Conservation (phyloP, 2,888 invertebrate species). For the Ceraclea dissimilis region DNA sequence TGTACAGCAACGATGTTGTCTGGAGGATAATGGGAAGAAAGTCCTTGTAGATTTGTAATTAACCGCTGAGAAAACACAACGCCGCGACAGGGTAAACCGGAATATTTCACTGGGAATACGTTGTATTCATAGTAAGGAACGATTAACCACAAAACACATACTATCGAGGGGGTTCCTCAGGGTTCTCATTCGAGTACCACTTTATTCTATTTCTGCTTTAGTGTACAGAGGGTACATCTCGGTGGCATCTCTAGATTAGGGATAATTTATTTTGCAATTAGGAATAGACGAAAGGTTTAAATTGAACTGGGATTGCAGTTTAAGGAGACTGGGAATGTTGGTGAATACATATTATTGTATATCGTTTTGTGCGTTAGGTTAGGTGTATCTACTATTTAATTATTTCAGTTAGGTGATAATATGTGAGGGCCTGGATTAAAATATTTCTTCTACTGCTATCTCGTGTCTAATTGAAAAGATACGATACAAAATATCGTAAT, state of each 20-base stretch:
- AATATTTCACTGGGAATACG: slow-evolving; percentile 20
- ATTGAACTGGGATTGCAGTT: background rate
- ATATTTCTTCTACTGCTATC: too few relatives aligned
- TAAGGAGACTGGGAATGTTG: background rate
- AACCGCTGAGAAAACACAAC: slow-evolving; percentile 14
- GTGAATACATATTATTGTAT: too few relatives aligned
- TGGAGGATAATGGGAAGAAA: slow-evolving; percentile 4
- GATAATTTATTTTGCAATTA: slow-evolving; percentile 6
- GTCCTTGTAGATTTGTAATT: slow-evolving; percentile 22
- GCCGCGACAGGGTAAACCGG: slow-evolving; percentile 10
- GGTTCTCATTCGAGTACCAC: background rate
- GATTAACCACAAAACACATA: slow-evolving; percentile 10
- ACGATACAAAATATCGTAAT: too few relatives aligned
- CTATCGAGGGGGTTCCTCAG: background rate
- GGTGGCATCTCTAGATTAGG: slow-evolving; percentile 1
- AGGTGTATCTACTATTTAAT: too few relatives aligned
- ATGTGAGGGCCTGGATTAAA: too few relatives aligned
- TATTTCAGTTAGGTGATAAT: too few relatives aligned
- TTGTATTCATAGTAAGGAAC: slow-evolving; percentile 5
- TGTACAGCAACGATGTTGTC: slow-evolving; percentile 1
- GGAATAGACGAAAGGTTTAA: slow-evolving; percentile 3
- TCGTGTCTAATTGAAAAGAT: too few relatives aligned
- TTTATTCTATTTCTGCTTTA: background rate
- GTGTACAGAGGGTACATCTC: background rate
- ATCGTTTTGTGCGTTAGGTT: too few relatives aligned